Evolutionary conservation across 2,797 vertebrate genomes (phyloP), one percentile per base, ranked within the genome.

Genomic region (Mycteria americana): DNA sequence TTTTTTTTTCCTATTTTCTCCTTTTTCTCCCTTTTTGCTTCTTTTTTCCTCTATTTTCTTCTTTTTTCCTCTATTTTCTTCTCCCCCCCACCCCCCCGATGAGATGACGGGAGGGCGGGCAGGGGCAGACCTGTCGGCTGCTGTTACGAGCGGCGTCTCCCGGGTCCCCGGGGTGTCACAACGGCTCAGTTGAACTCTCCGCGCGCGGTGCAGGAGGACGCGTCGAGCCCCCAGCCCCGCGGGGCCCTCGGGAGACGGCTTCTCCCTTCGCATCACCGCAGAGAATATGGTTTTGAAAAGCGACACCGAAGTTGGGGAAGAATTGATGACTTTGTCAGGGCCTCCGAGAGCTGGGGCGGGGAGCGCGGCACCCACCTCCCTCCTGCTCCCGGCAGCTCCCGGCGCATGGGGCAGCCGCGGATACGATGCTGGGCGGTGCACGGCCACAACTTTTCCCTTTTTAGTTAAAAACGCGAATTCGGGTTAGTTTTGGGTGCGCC

Each of bases 111-210:
- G 31, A 31, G 75, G 41, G n/a, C 10, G 7, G 86, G 51, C 65
- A 33, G 76, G 85, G 63, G 30, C 70, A 59, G 84, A 51, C 72
- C 86, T 95, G 96, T 94, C 97, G 76, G 27, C 72, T 10, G 81
- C 73, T 78, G 92, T 97, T 63, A 77, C 43, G 18, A 35, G 67
- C 63, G 22, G 89, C 43, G 5, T 48, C 95, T 96, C 83, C 88
- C 25, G 13, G 14, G 65, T 92, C 70, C 93, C 88, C 13, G 46
- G 56, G 73, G 85, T 97, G 95, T 97, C 97, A 94, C 92, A 88
- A 59, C 85, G 2, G 57, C 81, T 97, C 96, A 95, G 82, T 0
- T 17, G 60, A 87, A 53, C 50, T 31, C 64, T 1, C 48, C 16
- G 15, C 27, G 23, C 21, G 22, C 19, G 24, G 78, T 27, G 18